A percentile compares a stretch with the other conserved stretches of the same genome.
Evolutionary conservation across 2,113 vertebrate genomes (phyloP).

Genomic region (Chelonoidis abingdonii): DNA sequence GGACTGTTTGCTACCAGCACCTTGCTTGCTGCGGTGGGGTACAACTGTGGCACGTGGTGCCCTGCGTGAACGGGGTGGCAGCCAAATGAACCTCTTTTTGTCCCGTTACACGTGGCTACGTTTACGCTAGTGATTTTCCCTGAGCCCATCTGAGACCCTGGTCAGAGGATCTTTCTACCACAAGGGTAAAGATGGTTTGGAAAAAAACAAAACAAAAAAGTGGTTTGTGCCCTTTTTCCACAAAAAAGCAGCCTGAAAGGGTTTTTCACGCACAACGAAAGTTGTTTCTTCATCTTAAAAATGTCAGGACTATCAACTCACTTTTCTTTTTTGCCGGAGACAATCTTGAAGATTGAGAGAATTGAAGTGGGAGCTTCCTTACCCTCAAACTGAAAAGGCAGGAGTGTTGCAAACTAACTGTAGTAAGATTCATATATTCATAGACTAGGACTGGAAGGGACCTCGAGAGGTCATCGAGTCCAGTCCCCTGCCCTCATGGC

Average conservation of each 20-base stretch:
- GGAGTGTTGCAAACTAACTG: not conserved
- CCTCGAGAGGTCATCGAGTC: no score
- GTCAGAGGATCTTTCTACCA: not conserved
- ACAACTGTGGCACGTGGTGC: not conserved
- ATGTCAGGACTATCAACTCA: not conserved
- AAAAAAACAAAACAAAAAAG: no score
- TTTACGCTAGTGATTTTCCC: not conserved
- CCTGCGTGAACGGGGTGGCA: not conserved
- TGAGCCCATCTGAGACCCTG: not conserved
- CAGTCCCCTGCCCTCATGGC: no score
- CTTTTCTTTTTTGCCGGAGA: not conserved
- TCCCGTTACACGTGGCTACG: not conserved
- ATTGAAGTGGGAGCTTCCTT: not conserved
- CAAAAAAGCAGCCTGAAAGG: not conserved
- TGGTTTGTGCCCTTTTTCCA: rapidly evolving
- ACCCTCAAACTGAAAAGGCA: rapidly evolving
- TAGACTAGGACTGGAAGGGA: no score
- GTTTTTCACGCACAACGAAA: not conserved
- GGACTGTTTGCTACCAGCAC: not conserved
- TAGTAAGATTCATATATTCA: no score
- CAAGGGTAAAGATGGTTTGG: not conserved
- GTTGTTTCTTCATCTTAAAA: not conserved
- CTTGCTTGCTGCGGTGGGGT: not conserved
- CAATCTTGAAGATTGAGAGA: not conserved
- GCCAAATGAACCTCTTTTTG: not conserved